phyloP scores from a whole-genome alignment of 1,140 invertebrate species.

The Aporrectodea caliginosa region DNA sequence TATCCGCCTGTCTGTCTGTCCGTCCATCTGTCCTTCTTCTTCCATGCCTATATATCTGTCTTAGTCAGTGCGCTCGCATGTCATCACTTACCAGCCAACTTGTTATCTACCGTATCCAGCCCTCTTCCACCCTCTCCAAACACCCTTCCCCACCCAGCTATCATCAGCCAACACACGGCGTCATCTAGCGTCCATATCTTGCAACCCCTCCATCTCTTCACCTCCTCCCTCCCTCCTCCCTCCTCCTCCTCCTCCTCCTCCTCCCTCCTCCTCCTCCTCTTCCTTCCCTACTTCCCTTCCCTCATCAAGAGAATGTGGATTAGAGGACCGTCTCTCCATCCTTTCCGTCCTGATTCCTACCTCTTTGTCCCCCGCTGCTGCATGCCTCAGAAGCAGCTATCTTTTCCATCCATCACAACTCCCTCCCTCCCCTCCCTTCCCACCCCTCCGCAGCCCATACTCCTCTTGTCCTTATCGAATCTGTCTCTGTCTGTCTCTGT shows the following conservation, averaged over 20 bases:
- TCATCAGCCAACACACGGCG: too few relatives aligned
- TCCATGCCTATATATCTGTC: too few relatives aligned
- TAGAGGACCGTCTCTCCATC: neutral
- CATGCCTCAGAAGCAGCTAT: neutral
- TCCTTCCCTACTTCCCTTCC: neutral
- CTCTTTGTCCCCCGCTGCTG: neutral
- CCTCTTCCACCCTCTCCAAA: neutral
- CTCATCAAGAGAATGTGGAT: too few relatives aligned
- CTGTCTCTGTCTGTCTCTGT: neutral
- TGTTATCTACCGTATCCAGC: too few relatives aligned
- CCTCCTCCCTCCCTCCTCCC: neutral
- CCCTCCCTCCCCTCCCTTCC: neutral
- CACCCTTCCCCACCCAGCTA: neutral
- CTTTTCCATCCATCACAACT: neutral
- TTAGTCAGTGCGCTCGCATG: too few relatives aligned
- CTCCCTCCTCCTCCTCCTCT: neutral
- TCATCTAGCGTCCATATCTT: too few relatives aligned
- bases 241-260: neutral
- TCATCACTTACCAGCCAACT: too few relatives aligned
- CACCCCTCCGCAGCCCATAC: neutral
- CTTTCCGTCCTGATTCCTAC: neutral
- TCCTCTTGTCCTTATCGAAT: too few relatives aligned
- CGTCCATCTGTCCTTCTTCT: too few relatives aligned
- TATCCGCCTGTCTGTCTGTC: too few relatives aligned
- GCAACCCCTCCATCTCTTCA: neutral